phyloP scores from a whole-genome alignment of 2,888 invertebrate genomes.

The Eristalis tenax region DNA sequence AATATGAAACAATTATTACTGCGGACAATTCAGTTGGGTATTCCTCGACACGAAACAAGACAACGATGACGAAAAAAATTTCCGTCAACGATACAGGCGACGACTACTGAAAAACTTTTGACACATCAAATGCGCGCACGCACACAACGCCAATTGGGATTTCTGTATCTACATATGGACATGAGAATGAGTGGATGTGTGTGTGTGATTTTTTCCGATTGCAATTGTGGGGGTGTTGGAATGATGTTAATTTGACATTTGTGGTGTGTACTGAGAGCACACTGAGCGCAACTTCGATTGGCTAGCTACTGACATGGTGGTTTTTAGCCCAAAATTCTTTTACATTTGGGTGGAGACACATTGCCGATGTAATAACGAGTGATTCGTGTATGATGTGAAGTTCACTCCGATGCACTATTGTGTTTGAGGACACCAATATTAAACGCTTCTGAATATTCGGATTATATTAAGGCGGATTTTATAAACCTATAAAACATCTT shows the following conservation, averaged over 20 bases:
- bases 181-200: slow-evolving; percentile 13
- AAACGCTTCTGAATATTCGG: not conserved
- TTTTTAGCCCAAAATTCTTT: slow-evolving; percentile 33
- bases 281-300: slow-evolving; percentile 35
- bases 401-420: not conserved
- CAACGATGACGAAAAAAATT: slow-evolving; percentile 50
- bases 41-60: slow-evolving; percentile 56
- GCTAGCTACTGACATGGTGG: slow-evolving; percentile 26
- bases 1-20: slow-evolving; percentile 11
- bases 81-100: slow-evolving; percentile 54
- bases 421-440: too few relatives aligned
- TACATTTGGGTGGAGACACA: slow-evolving; percentile 19
- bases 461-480: too few relatives aligned
- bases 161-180: slow-evolving; percentile 15
- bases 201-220: slow-evolving; percentile 25
- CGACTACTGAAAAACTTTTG: slow-evolving; percentile 66
- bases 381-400: not conserved
- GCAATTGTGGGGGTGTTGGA: not conserved
- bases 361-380: not conserved
- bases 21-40: slow-evolving; percentile 20
- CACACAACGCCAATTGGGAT: slow-evolving; percentile 28
- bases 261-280: not conserved
- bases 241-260: slow-evolving; percentile 34
- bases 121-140: slow-evolving; percentile 78
- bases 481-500: too few relatives aligned